Evolutionary conservation across 2,888 invertebrate genomes (phyloP).

Genomic region (Zaprionus obscuricornis): DNA sequence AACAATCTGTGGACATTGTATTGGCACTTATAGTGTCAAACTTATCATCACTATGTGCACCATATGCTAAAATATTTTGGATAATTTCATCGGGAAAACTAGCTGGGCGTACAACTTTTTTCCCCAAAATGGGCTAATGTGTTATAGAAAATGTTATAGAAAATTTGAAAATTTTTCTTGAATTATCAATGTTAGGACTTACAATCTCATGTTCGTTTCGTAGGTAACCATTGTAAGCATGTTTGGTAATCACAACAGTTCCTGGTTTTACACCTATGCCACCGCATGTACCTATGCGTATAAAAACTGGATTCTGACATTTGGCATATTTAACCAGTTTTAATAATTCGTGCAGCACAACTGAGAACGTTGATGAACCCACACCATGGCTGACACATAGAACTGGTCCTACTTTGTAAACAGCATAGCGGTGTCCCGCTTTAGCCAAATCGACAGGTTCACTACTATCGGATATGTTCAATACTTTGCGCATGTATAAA

Average conservation of each 20-base stretch:
- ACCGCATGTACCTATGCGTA: constrained; percentile 96
- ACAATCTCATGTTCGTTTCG: constrained; percentile 92
- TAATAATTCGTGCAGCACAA: constrained; percentile 97
- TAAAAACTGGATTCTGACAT: constrained; percentile 93
- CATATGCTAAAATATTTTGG: constrained; percentile 54
- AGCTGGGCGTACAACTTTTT: constrained; percentile 90
- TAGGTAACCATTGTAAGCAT: constrained; percentile 94
- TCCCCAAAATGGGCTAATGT: constrained; percentile 91
- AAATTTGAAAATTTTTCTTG: neutral
- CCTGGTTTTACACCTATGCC: constrained; percentile 95
- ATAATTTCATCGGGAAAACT: constrained; percentile 90
- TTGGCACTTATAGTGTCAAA: constrained; percentile 86
- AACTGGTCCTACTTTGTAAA: constrained; percentile 91
- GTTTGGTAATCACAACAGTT: constrained; percentile 95
- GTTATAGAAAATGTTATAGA: neutral
- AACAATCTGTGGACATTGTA: constrained; percentile 91
- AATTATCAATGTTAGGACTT: constrained; percentile 82
- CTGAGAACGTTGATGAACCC: constrained; percentile 98
- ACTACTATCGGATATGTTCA: constrained; percentile 91
- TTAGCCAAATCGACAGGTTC: constrained; percentile 93
- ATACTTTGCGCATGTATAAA: constrained; percentile 91
- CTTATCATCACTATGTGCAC: constrained; percentile 80
- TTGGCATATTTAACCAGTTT: constrained; percentile 97
- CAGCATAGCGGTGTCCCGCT: constrained; percentile 94
- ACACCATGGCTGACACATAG: constrained; percentile 90